Percentiles rank a stretch among this genome's conserved stretches.
Conservation (phyloP, 2,888 invertebrate genomes). For the Suillia variegata region DNA sequence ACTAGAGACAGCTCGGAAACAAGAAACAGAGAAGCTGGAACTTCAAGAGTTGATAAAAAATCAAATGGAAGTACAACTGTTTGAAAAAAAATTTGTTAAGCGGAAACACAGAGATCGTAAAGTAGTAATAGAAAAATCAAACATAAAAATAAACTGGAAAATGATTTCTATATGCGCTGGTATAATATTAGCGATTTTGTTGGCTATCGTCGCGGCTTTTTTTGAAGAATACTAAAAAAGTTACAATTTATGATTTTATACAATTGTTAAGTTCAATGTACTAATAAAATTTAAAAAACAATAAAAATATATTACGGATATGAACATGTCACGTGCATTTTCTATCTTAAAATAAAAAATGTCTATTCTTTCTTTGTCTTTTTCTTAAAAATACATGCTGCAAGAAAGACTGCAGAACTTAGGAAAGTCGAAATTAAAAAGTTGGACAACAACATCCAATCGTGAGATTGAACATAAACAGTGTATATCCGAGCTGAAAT, state of each 20-base stretch:
- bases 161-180: slow-evolving; percentile 36
- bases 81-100: slow-evolving; percentile 76
- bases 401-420: slow-evolving; percentile 72
- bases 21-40: slow-evolving; percentile 65
- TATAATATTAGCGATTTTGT: slow-evolving; percentile 32
- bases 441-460: slow-evolving; percentile 73
- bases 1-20: slow-evolving; percentile 63
- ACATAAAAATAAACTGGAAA: slow-evolving; percentile 39
- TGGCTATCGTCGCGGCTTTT: slow-evolving; percentile 44
- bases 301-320: no score
- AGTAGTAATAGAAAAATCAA: slow-evolving; percentile 33
- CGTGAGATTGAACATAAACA: slow-evolving; percentile 78
- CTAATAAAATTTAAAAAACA: slow-evolving; percentile 21
- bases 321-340: neutral
- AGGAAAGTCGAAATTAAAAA: slow-evolving; percentile 74
- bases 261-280: slow-evolving; percentile 13
- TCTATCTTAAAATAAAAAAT: neutral
- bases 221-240: slow-evolving; percentile 47
- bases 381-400: slow-evolving; percentile 73
- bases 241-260: neutral
- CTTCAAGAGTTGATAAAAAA: slow-evolving; percentile 67
- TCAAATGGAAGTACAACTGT: slow-evolving; percentile 74
- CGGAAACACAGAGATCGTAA: slow-evolving; percentile 66
- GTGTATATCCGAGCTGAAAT: slow-evolving; percentile 80
- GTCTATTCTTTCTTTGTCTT: slow-evolving; percentile 41